Conservation (phyloP, 2,888 invertebrate species). For the Parelbella ahira region DNA sequence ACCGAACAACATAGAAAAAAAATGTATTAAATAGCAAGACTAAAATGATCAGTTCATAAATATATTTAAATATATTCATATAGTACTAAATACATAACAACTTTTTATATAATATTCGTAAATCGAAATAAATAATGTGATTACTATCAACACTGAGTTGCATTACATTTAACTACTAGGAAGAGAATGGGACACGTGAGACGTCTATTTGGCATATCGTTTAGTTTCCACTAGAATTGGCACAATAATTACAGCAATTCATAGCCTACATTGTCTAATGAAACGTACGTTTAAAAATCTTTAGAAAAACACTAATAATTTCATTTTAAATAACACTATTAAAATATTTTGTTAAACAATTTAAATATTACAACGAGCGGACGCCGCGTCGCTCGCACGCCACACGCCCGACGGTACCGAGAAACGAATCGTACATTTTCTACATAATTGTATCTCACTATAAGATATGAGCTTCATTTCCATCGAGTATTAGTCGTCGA, state of each 20-base stretch:
- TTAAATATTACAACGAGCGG: constrained; percentile 34
- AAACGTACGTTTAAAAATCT: constrained; percentile 33
- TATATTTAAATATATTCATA: too few relatives aligned
- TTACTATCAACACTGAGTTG: constrained; percentile 20
- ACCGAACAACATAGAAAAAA: too few relatives aligned
- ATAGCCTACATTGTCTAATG: constrained; percentile 42
- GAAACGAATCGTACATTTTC: constrained; percentile 28
- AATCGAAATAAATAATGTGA: constrained; percentile 37
- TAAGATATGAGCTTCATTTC: constrained; percentile 52
- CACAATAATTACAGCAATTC: constrained; percentile 49
- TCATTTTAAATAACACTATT: constrained; percentile 38
- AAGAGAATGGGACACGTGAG: constrained; percentile 30
- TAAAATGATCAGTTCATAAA: constrained; percentile 58
- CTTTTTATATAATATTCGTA: too few relatives aligned
- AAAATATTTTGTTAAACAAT: constrained; percentile 25
- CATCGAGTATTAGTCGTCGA: constrained; percentile 37
- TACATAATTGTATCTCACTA: constrained; percentile 62
- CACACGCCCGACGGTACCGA: constrained; percentile 9
- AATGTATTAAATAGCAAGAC: constrained; percentile 45
- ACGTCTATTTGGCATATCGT: constrained; percentile 45
- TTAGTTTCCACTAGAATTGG: constrained; percentile 59
- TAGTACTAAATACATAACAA: constrained; percentile 30
- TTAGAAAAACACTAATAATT: constrained; percentile 38
- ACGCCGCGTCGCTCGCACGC: constrained; percentile 22
- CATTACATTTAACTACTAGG: constrained; percentile 34